Base-by-base conservation (phyloP, 2,113 vertebrate genomes). In the Lepisosteus osseus region DNA sequence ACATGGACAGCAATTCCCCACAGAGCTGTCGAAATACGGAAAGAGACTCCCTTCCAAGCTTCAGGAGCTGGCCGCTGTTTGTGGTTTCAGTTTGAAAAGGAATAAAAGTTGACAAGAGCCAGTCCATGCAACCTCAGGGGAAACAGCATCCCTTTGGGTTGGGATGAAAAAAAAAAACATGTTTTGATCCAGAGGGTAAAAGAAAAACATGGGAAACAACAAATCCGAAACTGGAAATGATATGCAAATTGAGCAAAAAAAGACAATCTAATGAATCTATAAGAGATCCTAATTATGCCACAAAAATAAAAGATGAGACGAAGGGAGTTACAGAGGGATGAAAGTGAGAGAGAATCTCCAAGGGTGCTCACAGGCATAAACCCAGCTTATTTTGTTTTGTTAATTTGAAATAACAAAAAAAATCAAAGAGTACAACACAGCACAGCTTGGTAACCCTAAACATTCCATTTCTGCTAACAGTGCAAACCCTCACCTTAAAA, bases 281-380 rank as follows among this genome's bases (percentile, higher is more conserved):
- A 75, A 77, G 69, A 61, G 72, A 78, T 76, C 79, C 63, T 63
- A n/a, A 76, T 67, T 54, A 65, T 76, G 80, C 54, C 43, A 63
- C 62, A 55, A 63, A 51, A n/a, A 29, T 29, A 56, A 55, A 47
- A 15, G 9, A 44, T 43, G 7, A 44, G 43, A 67, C 45, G 44
- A 15, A 13, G 47, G 62, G 5, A 6, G 47, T 51, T 51, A 51
- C 47, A 51, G 9, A 51, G 47, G 47, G 47, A 1, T 9, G 43
- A 43, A 2, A 13, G 17, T 40, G n/a, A 67, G 4, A 45, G 11
- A 64, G 70, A 62, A 3, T 61, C 61, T 69, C 45, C n/a, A 57
- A 47, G 62, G 54, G 65, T 29, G 7, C 61, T 67, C 40, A 61
- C n/a, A 51, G 63, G 68, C 43, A 14, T 14, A 40, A 8, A 6